phyloP scores from a whole-genome alignment of 1,140 invertebrate species.

The Nasonia giraulti region DNA sequence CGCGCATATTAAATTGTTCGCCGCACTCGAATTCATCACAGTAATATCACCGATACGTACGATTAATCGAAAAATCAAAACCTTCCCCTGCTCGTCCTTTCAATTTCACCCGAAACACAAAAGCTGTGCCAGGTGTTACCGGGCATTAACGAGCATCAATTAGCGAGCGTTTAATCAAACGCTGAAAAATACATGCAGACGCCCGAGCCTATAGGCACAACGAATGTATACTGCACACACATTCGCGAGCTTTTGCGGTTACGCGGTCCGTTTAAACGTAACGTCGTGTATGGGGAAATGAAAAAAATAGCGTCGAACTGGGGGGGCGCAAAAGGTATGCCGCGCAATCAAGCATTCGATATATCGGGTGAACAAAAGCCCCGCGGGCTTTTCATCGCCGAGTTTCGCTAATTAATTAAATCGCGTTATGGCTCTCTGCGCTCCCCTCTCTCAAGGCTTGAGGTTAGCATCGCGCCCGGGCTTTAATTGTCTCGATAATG shows the following conservation, averaged over 20 bases:
- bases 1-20: slow-evolving; percentile 68
- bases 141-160: slow-evolving; percentile 23
- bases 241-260: slow-evolving; percentile 11
- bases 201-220: not conserved
- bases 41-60: no score
- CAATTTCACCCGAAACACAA: no score
- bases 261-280: not conserved
- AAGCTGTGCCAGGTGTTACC: not conserved
- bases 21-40: slow-evolving; percentile 15
- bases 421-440: slow-evolving; percentile 40
- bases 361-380: slow-evolving; percentile 10
- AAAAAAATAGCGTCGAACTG: not conserved
- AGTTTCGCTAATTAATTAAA: slow-evolving; percentile 59
- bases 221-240: no score
- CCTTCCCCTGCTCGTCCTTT: no score
- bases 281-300: not conserved
- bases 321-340: not conserved
- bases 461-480: slow-evolving; percentile 50
- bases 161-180: slow-evolving; percentile 26
- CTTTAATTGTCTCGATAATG: slow-evolving; percentile 54
- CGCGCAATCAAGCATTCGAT: not conserved
- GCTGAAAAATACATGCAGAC: slow-evolving; percentile 18
- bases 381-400: slow-evolving; percentile 39
- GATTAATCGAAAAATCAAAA: not conserved
- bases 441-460: slow-evolving; percentile 25